Evolutionary conservation across 2,888 invertebrate genomes (phyloP).

Genomic region (Agrochola litura): DNA sequence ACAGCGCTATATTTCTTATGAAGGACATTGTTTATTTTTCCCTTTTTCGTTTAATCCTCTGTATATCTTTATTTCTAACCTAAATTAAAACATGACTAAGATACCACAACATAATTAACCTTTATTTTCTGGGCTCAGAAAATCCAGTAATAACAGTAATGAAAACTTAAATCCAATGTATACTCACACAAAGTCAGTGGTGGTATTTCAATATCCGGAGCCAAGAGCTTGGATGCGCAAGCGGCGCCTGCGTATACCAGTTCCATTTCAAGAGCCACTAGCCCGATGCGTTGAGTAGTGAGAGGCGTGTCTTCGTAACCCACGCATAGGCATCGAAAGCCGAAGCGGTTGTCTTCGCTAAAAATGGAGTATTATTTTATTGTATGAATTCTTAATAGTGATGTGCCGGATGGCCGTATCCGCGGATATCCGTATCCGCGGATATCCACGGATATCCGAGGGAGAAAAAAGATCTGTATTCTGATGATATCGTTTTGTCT

Average conservation of each 20-base stretch:
- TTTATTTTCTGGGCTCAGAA: too few species aligned
- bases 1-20: too few species aligned
- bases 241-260: conserved; percentile 97
- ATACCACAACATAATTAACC: neutral
- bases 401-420: too few species aligned
- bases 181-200: conserved; percentile 81
- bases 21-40: too few species aligned
- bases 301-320: conserved; percentile 94
- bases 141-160: neutral
- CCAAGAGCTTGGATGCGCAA: conserved; percentile 97
- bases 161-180: neutral
- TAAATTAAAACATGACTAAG: neutral
- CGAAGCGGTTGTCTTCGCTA: conserved; percentile 87
- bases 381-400: neutral
- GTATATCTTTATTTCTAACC: too few species aligned
- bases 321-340: conserved; percentile 95
- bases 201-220: conserved; percentile 84
- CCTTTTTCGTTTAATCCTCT: too few species aligned
- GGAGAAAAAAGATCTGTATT: too few species aligned
- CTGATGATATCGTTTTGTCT: too few species aligned
- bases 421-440: too few species aligned
- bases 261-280: conserved; percentile 96
- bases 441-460: too few species aligned
- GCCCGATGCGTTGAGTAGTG: conserved; percentile 83
- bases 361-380: conserved; percentile 13